phyloP scores from a whole-genome alignment of 2,888 invertebrate species.

The Danaus chrysippus region DNA sequence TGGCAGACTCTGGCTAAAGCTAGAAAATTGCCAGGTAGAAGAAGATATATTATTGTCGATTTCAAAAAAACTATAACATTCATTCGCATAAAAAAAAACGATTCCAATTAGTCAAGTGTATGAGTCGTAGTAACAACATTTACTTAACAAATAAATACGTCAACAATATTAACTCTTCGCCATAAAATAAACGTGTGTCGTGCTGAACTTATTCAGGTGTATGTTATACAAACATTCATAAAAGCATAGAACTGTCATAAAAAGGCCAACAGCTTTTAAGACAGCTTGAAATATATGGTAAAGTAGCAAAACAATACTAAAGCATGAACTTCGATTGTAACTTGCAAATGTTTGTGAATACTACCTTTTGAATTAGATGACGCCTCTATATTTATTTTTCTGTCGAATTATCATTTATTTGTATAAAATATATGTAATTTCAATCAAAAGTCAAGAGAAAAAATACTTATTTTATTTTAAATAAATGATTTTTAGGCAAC shows the following conservation, averaged over 20 bases:
- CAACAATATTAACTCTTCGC: not conserved
- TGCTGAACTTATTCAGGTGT: conserved; percentile 24
- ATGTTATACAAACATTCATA: conserved; percentile 26
- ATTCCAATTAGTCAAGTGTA: not conserved
- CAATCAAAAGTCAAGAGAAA: no score
- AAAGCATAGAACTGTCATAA: conserved; percentile 21
- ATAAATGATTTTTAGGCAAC: no score
- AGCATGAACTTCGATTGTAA: not conserved
- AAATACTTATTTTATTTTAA: no score
- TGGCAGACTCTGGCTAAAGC: no score
- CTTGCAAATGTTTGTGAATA: not conserved
- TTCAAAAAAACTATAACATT: no score
- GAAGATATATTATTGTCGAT: no score
- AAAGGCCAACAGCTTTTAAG: conserved; percentile 19
- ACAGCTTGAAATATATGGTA: conserved; percentile 13
- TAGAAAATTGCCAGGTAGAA: no score
- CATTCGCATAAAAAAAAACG: not conserved
- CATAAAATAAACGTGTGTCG: conserved; percentile 3
- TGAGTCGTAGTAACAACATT: no score
- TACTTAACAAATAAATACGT: not conserved
- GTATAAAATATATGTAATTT: no score
- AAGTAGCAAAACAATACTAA: not conserved
- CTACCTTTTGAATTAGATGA: no score
- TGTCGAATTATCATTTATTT: no score
- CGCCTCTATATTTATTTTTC: no score